Percentiles rank a stretch among this genome's conserved stretches.
Evolutionary conservation across 2,113 vertebrate genomes (phyloP).

Genomic region (Nymphicus hollandicus): DNA sequence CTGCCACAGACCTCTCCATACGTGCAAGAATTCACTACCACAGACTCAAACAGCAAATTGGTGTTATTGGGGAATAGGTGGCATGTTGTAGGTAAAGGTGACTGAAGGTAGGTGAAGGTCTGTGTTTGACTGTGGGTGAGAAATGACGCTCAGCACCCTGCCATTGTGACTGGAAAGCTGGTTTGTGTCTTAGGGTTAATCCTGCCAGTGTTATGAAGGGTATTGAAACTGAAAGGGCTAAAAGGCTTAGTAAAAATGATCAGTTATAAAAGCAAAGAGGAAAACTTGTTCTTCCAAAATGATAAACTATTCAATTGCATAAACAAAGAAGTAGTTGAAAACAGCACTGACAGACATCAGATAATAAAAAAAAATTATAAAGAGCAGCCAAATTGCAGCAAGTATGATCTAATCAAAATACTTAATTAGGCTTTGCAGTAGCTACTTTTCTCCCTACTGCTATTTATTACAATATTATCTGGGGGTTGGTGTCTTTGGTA

Average conservation of each 20-base stretch:
- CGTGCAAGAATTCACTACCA: not conserved
- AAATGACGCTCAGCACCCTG: not conserved
- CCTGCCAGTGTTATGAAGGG: not conserved
- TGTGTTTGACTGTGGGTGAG: not conserved
- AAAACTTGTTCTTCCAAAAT: not conserved
- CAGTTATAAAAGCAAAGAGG: not conserved
- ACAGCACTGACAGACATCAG: slow-evolving; percentile 3
- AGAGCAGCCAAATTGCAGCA: slow-evolving; percentile 22
- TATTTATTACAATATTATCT: slow-evolving; percentile 42
- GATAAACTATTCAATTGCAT: slow-evolving; percentile 23
- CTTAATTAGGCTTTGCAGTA: slow-evolving; percentile 55
- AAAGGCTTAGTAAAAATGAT: not conserved
- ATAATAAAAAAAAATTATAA: slow-evolving; percentile 58
- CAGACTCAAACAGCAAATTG: not conserved
- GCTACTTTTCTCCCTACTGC: slow-evolving; percentile 9
- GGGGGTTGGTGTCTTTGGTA: slow-evolving; percentile 34
- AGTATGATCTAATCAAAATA: slow-evolving; percentile 25
- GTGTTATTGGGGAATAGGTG: not conserved
- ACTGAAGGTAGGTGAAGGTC: not conserved
- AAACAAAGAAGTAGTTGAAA: slow-evolving; percentile 43
- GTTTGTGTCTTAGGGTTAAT: not conserved
- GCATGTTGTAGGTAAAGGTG: not conserved
- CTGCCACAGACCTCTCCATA: not conserved
- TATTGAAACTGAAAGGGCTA: not conserved
- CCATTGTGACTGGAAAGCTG: not conserved